These are phyloP conservation scores for Gymnothorax reevesii DNA, from an alignment of 2,797 vertebrate genomes.

Conservation along the genomic window DNA sequence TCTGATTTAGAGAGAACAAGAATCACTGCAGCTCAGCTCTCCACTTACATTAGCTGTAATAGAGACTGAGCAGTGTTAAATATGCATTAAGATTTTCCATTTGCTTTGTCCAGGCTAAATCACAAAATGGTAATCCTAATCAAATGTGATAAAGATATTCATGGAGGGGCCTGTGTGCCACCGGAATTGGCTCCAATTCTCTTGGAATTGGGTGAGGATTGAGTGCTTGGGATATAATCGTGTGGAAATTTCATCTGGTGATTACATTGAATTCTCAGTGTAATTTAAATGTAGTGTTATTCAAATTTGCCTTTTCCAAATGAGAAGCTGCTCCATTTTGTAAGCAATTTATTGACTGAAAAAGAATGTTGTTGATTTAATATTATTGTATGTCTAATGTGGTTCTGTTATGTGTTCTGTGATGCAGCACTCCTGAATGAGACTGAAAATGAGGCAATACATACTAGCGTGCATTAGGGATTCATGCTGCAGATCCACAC, in stretches of 20 bases:
- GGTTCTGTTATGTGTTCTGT: background rate
- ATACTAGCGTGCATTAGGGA: background rate
- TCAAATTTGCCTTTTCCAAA: background rate
- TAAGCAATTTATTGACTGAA: background rate
- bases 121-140: conserved; percentile 36
- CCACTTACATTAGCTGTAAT: conserved; percentile 18
- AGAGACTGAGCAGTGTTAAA: conserved; percentile 32
- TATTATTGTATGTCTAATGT: background rate
- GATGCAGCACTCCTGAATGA: background rate
- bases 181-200: conserved; percentile 32
- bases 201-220: conserved; percentile 42
- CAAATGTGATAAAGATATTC: conserved; percentile 52
- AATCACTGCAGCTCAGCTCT: conserved; percentile 13
- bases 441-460: background rate
- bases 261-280: conserved; percentile 39
- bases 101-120: conserved; percentile 28
- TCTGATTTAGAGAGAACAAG: background rate
- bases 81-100: conserved; percentile 35
- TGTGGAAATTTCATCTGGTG: conserved; percentile 34
- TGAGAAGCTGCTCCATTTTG: background rate
- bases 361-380: background rate
- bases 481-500: background rate
- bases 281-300: conserved; percentile 5
- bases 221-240: conserved; percentile 29
- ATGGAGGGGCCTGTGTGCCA: conserved; percentile 35